Evolutionary conservation across 2,113 vertebrate species (phyloP).

Genomic region (Chloroceryle aenea): DNA sequence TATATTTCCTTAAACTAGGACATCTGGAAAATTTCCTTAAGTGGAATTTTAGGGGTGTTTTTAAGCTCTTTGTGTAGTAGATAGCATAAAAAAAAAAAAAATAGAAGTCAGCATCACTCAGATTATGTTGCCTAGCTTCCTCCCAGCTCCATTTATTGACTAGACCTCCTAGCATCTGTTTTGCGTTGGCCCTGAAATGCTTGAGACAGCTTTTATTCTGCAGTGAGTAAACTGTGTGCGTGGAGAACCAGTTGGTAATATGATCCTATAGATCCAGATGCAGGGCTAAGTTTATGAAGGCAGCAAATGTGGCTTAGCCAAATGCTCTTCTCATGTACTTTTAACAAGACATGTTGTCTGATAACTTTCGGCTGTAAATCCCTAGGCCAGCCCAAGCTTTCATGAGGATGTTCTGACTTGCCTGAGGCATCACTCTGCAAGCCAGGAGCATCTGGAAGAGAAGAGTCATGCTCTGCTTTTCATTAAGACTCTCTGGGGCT

Average conservation of each 20-base stretch:
- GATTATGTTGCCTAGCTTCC: not conserved
- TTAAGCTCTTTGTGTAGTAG: not conserved
- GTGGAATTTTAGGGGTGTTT: not conserved
- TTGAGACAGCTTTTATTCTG: not conserved
- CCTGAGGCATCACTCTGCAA: not conserved
- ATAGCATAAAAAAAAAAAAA: not conserved
- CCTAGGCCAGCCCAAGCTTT: not conserved
- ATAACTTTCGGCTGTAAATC: not conserved
- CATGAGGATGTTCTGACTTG: not conserved
- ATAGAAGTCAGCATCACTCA: not conserved
- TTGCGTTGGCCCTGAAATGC: not conserved
- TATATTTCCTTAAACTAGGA: not conserved
- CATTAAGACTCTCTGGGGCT: not conserved
- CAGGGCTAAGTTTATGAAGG: not conserved
- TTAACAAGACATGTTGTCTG: not conserved
- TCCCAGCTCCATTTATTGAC: not conserved
- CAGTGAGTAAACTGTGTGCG: rapidly evolving
- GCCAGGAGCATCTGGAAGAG: not conserved
- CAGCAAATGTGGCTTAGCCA: not conserved
- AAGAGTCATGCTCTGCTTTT: not conserved
- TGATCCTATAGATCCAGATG: not conserved
- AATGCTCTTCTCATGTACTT: not conserved
- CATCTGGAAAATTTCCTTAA: not conserved
- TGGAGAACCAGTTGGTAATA: not conserved
- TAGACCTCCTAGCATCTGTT: not conserved